Evolutionary conservation across 2,888 invertebrate species (phyloP).

Genomic region (Nymphalis urticae): DNA sequence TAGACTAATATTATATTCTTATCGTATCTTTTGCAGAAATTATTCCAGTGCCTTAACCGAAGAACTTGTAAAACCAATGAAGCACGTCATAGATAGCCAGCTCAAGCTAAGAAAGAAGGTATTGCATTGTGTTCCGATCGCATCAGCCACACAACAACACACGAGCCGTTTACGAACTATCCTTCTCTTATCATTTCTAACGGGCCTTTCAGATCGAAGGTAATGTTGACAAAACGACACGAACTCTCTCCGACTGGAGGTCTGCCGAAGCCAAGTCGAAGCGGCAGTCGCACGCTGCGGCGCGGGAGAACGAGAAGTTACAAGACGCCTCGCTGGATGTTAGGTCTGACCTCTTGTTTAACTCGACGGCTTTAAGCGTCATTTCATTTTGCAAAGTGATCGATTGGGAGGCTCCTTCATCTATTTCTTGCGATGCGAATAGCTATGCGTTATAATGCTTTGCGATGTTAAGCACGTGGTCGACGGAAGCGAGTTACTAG

Average conservation of each 20-base stretch:
- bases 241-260: conserved; percentile 91
- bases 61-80: conserved; percentile 94
- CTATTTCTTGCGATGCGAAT: conserved; percentile 45
- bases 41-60: conserved; percentile 90
- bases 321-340: conserved; percentile 86
- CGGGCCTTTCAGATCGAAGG: conserved; percentile 81
- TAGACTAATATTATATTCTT: conserved; percentile 26
- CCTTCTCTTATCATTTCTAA: background rate
- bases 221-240: conserved; percentile 92
- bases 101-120: conserved; percentile 87
- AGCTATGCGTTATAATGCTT: conserved; percentile 47
- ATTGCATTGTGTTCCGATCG: conserved; percentile 36
- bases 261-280: conserved; percentile 93
- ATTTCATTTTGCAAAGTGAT: conserved; percentile 44
- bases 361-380: conserved; percentile 43
- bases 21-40: conserved; percentile 78
- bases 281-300: conserved; percentile 92
- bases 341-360: conserved; percentile 63
- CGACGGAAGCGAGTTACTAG: conserved; percentile 4
- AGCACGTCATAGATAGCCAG: conserved; percentile 85
- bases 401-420: conserved; percentile 65
- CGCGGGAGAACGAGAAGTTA: conserved; percentile 94
- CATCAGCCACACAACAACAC: background rate
- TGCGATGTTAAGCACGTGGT: conserved; percentile 16
- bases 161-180: too few relatives aligned